phyloP scores from a whole-genome alignment of 2,797 vertebrate genomes.

The Pangasius mekongensis region DNA sequence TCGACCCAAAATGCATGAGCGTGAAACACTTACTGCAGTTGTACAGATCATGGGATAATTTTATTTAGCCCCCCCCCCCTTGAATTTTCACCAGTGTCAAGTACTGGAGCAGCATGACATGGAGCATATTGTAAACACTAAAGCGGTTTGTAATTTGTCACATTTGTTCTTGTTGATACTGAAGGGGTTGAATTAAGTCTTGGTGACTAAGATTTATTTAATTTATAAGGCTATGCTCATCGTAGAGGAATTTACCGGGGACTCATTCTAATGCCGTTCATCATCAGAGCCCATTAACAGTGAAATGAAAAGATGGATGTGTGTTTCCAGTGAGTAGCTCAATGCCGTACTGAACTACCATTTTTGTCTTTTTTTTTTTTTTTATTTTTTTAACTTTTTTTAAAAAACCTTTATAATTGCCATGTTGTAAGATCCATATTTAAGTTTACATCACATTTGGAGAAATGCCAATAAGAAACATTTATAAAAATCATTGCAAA shows the following conservation, averaged over 20 bases:
- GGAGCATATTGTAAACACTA: neutral
- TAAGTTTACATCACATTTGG: neutral
- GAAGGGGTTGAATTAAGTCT: conserved; percentile 8
- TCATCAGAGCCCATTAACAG: conserved; percentile 39
- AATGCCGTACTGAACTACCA: neutral
- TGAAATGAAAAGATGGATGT: neutral
- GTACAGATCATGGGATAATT: neutral
- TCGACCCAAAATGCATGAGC: neutral
- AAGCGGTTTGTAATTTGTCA: neutral
- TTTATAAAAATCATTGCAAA: conserved; percentile 26
- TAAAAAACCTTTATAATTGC: neutral
- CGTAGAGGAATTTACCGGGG: conserved; percentile 37
- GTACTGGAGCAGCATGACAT: neutral
- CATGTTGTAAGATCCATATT: neutral
- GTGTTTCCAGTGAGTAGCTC: neutral
- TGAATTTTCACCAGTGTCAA: conserved; percentile 31
- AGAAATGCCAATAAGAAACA: neutral
- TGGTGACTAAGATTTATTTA: conserved; percentile 41
- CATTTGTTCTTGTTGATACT: neutral
- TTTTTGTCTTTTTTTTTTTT: neutral
- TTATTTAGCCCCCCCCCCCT: neutral
- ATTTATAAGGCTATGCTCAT: conserved; percentile 38
- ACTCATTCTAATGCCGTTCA: conserved; percentile 20
- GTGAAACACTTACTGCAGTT: neutral
- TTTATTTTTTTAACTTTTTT: neutral